phyloP scores from a whole-genome alignment of 1,140 invertebrate species.

The Drosophila rufa region DNA sequence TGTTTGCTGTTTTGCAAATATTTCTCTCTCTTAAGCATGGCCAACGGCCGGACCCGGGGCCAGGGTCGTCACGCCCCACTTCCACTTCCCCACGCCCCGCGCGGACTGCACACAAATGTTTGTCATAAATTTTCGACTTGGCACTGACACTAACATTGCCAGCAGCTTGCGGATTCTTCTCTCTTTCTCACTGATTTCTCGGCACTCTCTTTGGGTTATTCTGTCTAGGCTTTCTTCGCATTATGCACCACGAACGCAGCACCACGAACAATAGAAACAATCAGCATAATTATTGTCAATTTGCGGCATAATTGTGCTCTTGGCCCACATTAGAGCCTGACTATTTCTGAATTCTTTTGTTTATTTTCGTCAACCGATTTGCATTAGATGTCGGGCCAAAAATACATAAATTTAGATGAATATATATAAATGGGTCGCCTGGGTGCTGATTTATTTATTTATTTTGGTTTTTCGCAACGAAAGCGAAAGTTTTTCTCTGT shows the following conservation, averaged over 20 bases:
- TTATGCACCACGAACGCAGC: slow-evolving; percentile 22
- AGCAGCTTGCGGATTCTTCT: slow-evolving; percentile 21
- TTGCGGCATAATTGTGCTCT: slow-evolving; percentile 39
- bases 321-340: slow-evolving; percentile 34
- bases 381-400: slow-evolving; percentile 59
- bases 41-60: slow-evolving; percentile 40
- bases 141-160: slow-evolving; percentile 63
- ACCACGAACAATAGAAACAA: slow-evolving; percentile 23
- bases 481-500: slow-evolving; percentile 65
- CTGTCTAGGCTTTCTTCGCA: slow-evolving; percentile 14
- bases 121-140: slow-evolving; percentile 59
- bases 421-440: slow-evolving; percentile 34
- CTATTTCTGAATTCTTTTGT: slow-evolving; percentile 43
- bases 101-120: slow-evolving; percentile 58
- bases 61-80: slow-evolving; percentile 43
- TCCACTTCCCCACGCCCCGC: slow-evolving; percentile 16
- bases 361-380: slow-evolving; percentile 54
- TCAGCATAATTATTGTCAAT: slow-evolving; percentile 30
- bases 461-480: slow-evolving; percentile 37
- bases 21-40: slow-evolving; percentile 39
- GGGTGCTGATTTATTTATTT: slow-evolving; percentile 34
- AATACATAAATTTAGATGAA: slow-evolving; percentile 55
- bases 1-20: slow-evolving; percentile 25
- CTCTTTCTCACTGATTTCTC: not conserved
- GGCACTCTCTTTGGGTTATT: not conserved